Conservation (phyloP, 1,140 invertebrate genomes). For the Calosoma granatense region DNA sequence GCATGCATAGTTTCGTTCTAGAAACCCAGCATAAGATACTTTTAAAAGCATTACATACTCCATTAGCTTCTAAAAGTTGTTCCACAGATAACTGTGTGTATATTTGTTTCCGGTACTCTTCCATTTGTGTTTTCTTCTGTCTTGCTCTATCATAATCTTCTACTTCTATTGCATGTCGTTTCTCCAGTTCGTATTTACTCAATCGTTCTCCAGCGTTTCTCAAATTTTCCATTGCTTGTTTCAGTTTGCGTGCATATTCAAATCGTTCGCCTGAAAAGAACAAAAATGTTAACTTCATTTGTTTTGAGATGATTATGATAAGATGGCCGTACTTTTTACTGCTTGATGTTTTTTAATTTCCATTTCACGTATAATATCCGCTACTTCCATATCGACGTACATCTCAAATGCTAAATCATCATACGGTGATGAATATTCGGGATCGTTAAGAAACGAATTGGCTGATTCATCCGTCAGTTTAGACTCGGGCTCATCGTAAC, state of each 20-base stretch:
- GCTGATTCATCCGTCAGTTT: constrained; percentile 19
- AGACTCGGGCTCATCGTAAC: constrained; percentile 19
- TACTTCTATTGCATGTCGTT: constrained; percentile 77
- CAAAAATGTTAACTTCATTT: too few relatives aligned
- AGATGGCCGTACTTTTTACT: constrained; percentile 58
- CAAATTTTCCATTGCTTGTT: constrained; percentile 71
- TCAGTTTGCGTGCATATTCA: constrained; percentile 84
- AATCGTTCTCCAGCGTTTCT: constrained; percentile 77
- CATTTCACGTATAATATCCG: constrained; percentile 75
- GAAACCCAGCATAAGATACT: constrained; percentile 8
- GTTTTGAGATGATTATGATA: too few relatives aligned
- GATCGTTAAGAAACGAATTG: constrained; percentile 34
- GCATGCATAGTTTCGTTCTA: neutral
- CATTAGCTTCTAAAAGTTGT: constrained; percentile 68
- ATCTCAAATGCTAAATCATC: constrained; percentile 95
- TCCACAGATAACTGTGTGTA: constrained; percentile 60
- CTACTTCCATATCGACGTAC: constrained; percentile 92
- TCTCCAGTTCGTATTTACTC: constrained; percentile 83
- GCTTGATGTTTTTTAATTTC: constrained; percentile 79
- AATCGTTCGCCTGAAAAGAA: constrained; percentile 73
- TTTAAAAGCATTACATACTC: constrained; percentile 41
- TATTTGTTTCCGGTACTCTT: constrained; percentile 61
- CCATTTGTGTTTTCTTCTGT: constrained; percentile 79
- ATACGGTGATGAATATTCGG: constrained; percentile 68
- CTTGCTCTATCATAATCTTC: constrained; percentile 87